Evolutionary conservation across 1,140 invertebrate species (phyloP).

Genomic region (Melipona quadrifasciata): DNA sequence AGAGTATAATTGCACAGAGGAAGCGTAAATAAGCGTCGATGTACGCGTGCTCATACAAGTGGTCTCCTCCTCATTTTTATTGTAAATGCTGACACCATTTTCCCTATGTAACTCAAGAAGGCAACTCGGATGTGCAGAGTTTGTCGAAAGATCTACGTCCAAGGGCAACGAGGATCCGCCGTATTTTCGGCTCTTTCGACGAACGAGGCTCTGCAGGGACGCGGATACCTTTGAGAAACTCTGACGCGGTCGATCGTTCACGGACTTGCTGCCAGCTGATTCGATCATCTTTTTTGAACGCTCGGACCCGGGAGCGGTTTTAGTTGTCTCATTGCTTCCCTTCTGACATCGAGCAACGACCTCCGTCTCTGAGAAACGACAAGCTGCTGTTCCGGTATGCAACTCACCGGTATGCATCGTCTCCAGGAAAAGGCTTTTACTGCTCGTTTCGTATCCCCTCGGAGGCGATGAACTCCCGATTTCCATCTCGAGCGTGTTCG

Average conservation of each 20-base stretch:
- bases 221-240: constrained; percentile 55
- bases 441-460: constrained; percentile 20
- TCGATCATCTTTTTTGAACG: constrained; percentile 38
- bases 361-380: constrained; percentile 31
- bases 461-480: constrained; percentile 24
- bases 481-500: constrained; percentile 45
- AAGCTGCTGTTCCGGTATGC: constrained; percentile 26
- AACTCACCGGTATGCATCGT: constrained; percentile 34
- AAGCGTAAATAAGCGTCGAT: constrained; percentile 52
- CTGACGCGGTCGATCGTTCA: constrained; percentile 30
- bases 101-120: constrained; percentile 40
- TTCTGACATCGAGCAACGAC: constrained; percentile 35
- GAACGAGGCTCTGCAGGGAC: constrained; percentile 54
- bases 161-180: constrained; percentile 48
- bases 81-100: neutral
- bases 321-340: constrained; percentile 41
- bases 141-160: constrained; percentile 54
- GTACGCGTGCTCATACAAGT: constrained; percentile 41
- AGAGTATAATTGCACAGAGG: constrained; percentile 51
- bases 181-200: constrained; percentile 46
- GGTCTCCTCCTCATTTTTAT: constrained; percentile 45
- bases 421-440: constrained; percentile 30
- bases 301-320: constrained; percentile 40
- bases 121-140: constrained; percentile 58
- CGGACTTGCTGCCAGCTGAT: constrained; percentile 24